Percentiles rank a stretch among this genome's conserved stretches.
phyloP scores from a whole-genome alignment of 2,797 vertebrate species.

The Lagorchestes hirsutus region DNA sequence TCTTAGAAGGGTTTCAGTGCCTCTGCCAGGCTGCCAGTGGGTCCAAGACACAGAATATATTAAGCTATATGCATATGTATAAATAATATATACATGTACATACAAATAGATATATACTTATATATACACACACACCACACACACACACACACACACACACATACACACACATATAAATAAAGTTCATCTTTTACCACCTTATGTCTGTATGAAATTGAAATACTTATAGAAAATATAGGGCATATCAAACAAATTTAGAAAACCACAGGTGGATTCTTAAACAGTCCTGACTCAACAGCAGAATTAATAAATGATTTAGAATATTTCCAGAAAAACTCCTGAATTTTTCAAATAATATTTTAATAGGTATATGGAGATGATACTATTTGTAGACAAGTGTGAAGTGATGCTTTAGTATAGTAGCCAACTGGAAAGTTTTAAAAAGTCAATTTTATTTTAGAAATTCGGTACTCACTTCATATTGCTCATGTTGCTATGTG shows the following conservation, averaged over 20 bases:
- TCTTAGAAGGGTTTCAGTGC: neutral
- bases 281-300: neutral
- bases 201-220: slow-evolving; percentile 17
- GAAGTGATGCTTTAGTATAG: slow-evolving; percentile 20
- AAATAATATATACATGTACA: too few relatives aligned
- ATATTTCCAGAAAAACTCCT: neutral
- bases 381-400: neutral
- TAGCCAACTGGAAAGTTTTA: neutral
- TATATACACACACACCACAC: too few relatives aligned
- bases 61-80: neutral
- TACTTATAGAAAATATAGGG: neutral
- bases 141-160: too few relatives aligned
- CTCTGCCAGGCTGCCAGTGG: too few relatives aligned
- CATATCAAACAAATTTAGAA: neutral
- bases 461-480: slow-evolving; percentile 7
- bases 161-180: too few relatives aligned
- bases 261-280: neutral
- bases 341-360: neutral
- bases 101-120: too few relatives aligned
- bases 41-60: neutral
- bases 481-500: neutral
- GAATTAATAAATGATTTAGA: neutral
- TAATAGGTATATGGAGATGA: neutral
- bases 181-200: neutral
- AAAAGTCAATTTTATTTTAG: slow-evolving; percentile 5